A percentile compares a stretch with the other conserved stretches of the same genome.
phyloP scores from a whole-genome alignment of 2,113 vertebrate genomes.

The Leucopsar rothschildi region DNA sequence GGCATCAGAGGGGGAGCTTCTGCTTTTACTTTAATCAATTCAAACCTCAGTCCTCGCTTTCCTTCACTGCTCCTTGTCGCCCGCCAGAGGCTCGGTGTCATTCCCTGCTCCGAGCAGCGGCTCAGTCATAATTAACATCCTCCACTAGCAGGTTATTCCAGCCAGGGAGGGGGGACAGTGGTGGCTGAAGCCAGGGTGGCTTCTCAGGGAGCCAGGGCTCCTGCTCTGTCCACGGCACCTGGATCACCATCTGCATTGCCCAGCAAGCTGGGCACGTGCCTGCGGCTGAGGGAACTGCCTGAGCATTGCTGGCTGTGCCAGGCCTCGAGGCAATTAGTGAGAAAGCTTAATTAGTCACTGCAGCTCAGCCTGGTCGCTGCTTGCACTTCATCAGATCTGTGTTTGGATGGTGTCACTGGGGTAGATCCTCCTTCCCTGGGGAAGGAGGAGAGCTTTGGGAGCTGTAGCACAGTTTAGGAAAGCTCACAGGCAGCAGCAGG shows the following conservation, averaged over 20 bases:
- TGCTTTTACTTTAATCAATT: conserved; percentile 12
- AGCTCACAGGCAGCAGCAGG: neutral
- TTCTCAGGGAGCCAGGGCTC: neutral
- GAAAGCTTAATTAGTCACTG: neutral
- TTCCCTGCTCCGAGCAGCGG: neutral
- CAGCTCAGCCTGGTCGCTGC: neutral
- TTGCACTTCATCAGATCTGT: neutral
- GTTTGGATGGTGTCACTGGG: neutral
- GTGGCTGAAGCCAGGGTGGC: neutral
- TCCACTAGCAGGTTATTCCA: neutral
- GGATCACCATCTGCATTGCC: neutral
- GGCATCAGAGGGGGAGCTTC: neutral
- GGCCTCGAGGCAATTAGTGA: neutral
- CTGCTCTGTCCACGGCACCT: accelerated
- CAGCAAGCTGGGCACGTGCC: neutral
- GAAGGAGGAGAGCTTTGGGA: neutral
- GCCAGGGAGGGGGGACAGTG: neutral
- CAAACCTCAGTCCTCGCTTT: neutral
- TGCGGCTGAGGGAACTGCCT: accelerated
- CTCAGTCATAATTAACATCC: neutral
- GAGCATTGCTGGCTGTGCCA: accelerated
- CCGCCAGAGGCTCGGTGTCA: accelerated
- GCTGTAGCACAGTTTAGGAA: neutral
- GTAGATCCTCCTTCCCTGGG: neutral
- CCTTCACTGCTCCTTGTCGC: accelerated